These are phyloP conservation scores for Nerophis ophidion DNA, from an alignment of 2,113 vertebrate species.

Conservation along the genomic window DNA sequence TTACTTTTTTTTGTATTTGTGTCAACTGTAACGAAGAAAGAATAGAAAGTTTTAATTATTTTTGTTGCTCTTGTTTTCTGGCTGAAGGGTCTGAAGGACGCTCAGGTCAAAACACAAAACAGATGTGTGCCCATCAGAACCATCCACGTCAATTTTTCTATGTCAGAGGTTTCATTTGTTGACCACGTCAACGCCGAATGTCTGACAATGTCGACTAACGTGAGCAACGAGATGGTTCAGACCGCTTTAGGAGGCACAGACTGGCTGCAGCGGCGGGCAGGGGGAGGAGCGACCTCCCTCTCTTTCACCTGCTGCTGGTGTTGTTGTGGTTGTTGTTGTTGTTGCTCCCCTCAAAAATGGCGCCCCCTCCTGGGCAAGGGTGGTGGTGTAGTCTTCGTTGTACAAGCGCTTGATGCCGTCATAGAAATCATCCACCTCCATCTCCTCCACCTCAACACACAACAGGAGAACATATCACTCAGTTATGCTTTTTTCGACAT, in stretches of 20 bases:
- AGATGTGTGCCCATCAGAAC: slow-evolving; percentile 3
- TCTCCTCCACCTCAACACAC: slow-evolving; percentile 80
- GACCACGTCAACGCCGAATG: too few species aligned
- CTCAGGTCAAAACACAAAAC: slow-evolving; percentile 45
- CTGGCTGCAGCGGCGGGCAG: slow-evolving; percentile 89
- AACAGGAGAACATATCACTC: not conserved
- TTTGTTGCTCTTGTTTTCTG: slow-evolving; percentile 71
- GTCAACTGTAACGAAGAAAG: slow-evolving; percentile 57
- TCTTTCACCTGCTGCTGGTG: slow-evolving; percentile 7
- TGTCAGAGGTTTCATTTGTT: too few species aligned
- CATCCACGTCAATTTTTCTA: not conserved
- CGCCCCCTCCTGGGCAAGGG: slow-evolving; percentile 63
- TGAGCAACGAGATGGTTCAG: slow-evolving; percentile 18
- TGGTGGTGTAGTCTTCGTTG: slow-evolving; percentile 77
- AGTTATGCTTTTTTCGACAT: too few species aligned
- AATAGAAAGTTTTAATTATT: slow-evolving; percentile 54
- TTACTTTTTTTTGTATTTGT: slow-evolving; percentile 66
- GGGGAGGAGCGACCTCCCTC: slow-evolving; percentile 76
- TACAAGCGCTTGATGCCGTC: slow-evolving; percentile 94
- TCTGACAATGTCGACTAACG: not conserved
- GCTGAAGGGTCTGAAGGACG: slow-evolving; percentile 62
- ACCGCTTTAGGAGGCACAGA: slow-evolving; percentile 76
- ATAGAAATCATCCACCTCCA: slow-evolving; percentile 96
- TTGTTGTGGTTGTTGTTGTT: slow-evolving; percentile 34
- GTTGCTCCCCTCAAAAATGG: slow-evolving; percentile 22